Evolutionary conservation across 2,113 vertebrate genomes (phyloP), one percentile per base, ranked within the genome.

Genomic region (Pandion haliaetus): DNA sequence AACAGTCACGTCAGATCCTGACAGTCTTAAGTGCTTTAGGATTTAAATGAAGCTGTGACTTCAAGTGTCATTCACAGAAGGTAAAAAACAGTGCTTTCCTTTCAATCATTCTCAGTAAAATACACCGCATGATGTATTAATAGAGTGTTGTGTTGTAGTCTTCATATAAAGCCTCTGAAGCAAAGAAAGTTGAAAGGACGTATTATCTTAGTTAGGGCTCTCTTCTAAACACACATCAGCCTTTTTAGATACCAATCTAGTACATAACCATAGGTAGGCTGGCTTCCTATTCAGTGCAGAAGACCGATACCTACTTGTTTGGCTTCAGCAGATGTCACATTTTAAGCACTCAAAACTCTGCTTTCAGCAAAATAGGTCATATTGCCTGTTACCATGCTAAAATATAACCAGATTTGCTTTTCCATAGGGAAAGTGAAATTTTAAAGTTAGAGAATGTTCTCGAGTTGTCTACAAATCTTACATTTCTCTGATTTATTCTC

Each of bases 41-140:
- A 93, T 92, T 95, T 93, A 88, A 92, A 93, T 80, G 86, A 76
- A 92, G 45, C 66, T 88, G 45, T 88, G 80, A 90, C 82, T 93
- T 95, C 76, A 93, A 54, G 65, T 72, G 34, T 77, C 58, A 17
- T 55, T 88, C 69, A 79, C 63, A 71, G 73, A 84, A 88, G 42
- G 71, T 88, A 88, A 91, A 95, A 94, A 36, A 0, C 5, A 40
- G 12, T 8, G 29, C 61, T 87, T 74, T 18, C 44, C 52, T 91
- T 87, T 55, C 73, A 91, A 2, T 61, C 73, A 32, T 38, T 69
- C 65, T 66, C 78, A 34, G 47, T 72, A 89, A 94, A 95, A 87
- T 89, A 31, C 52, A 59, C 40, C 14, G 0, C 7, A 0, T 4
- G 4, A 20, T 67, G 21, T 31, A 71, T 57, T 71, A 57, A 84